phyloP scores from a whole-genome alignment of 2,888 invertebrate genomes.

The Chromoteleia sp. region DNA sequence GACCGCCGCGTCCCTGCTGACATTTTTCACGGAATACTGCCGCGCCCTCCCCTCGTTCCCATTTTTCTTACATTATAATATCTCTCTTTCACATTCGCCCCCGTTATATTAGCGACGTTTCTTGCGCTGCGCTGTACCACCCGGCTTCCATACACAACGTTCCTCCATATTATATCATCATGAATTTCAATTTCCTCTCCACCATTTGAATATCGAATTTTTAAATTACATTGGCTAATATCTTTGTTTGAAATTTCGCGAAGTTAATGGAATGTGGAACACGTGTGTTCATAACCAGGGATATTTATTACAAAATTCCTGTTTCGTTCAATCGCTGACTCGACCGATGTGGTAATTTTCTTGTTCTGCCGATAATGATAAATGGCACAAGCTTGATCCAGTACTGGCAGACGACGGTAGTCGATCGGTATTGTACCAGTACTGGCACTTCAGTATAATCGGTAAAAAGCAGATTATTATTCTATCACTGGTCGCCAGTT shows the following conservation, averaged over 20 bases:
- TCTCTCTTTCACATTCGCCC: conserved; percentile 63
- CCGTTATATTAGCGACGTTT: conserved; percentile 62
- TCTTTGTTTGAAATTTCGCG: conserved; percentile 37
- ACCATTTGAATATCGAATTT: conserved; percentile 52
- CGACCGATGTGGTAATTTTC: too few species aligned
- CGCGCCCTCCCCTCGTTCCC: conserved; percentile 44
- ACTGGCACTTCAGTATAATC: too few species aligned
- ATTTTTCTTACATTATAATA: conserved; percentile 74
- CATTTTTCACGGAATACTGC: conserved; percentile 76
- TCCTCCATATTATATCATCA: conserved; percentile 52
- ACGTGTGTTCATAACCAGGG: neutral
- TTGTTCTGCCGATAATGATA: too few species aligned
- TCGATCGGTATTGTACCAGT: too few species aligned
- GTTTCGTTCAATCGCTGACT: too few species aligned
- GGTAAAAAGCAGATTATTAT: too few species aligned
- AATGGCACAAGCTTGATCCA: too few species aligned
- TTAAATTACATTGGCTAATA: conserved; percentile 39
- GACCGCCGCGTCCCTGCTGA: conserved; percentile 57
- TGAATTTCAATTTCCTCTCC: conserved; percentile 62
- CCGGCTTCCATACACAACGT: conserved; percentile 40
- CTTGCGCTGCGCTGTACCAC: conserved; percentile 34
- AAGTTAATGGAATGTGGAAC: conserved; percentile 12
- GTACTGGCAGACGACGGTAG: too few species aligned
- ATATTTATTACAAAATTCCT: conserved; percentile 20
- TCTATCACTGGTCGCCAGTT: too few species aligned